A percentile compares a stretch with the other conserved stretches of the same genome.
These are phyloP conservation scores for Micromussa lordhowensis DNA, from an alignment of 92 coral and sea anemone genomes.

Conservation along the genomic window DNA sequence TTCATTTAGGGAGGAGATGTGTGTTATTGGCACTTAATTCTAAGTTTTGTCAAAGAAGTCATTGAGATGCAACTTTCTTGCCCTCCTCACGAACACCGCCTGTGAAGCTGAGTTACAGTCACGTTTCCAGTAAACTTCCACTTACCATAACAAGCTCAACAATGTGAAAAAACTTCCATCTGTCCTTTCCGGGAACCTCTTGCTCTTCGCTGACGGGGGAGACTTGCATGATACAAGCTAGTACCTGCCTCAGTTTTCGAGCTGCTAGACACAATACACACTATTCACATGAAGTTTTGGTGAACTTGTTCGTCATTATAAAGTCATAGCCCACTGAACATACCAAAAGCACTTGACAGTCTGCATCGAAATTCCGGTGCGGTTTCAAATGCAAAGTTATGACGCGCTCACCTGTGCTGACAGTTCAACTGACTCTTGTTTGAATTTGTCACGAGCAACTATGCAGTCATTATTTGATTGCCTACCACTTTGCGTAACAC, in stretches of 20 bases:
- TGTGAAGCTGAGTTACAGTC: slow-evolving; percentile 5
- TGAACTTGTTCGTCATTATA: slow-evolving; percentile 19
- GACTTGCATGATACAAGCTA: slow-evolving; percentile 40
- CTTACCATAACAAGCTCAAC: slow-evolving; percentile 66
- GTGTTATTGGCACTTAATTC: slow-evolving; percentile 28
- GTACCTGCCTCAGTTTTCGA: neutral
- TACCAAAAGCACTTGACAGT: slow-evolving; percentile 6
- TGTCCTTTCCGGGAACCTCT: slow-evolving; percentile 71
- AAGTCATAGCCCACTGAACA: neutral
- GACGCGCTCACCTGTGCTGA: neutral
- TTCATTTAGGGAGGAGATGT: neutral
- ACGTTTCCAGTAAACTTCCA: neutral
- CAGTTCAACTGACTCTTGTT: neutral
- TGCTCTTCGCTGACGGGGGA: slow-evolving; percentile 31
- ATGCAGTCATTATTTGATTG: neutral
- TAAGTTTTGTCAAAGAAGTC: slow-evolving; percentile 3
- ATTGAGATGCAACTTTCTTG: neutral
- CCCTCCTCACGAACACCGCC: neutral
- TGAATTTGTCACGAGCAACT: neutral
- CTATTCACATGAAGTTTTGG: neutral
- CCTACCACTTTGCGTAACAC: neutral
- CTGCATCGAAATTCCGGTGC: slow-evolving; percentile 5
- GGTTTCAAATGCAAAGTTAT: slow-evolving; percentile 1
- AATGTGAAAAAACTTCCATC: slow-evolving; percentile 47
- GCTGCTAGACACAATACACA: neutral